Percentiles rank a stretch among this genome's conserved stretches.
These are phyloP conservation scores for Acanthococcus lagerstroemiae DNA, from an alignment of 2,888 invertebrate genomes.

Conservation along the genomic window DNA sequence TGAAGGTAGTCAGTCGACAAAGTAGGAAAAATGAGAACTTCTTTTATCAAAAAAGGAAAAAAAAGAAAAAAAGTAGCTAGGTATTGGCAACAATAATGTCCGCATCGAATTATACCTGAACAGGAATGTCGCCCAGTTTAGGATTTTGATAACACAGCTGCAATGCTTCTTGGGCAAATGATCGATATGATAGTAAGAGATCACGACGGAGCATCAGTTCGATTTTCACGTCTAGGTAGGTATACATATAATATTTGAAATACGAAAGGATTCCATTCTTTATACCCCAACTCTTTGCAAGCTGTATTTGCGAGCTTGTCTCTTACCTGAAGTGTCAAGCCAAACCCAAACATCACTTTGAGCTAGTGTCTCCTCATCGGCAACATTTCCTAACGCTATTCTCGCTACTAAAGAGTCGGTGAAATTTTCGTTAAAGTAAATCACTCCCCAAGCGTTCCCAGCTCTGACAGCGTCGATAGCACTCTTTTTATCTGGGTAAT, in stretches of 20 bases:
- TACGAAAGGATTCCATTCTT: neutral
- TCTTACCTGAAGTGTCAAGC: conserved; percentile 80
- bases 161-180: conserved; percentile 67
- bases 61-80: too few relatives aligned
- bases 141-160: conserved; percentile 69
- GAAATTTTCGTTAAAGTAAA: conserved; percentile 82
- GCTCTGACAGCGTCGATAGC: conserved; percentile 62
- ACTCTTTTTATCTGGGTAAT: conserved; percentile 54
- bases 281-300: neutral
- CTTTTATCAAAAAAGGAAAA: too few relatives aligned
- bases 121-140: conserved; percentile 76
- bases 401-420: conserved; percentile 75
- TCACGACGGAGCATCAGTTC: conserved; percentile 78
- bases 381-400: conserved; percentile 66
- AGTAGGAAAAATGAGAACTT: neutral
- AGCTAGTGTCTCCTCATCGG: conserved; percentile 75
- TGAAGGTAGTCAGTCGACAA: too few relatives aligned
- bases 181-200: conserved; percentile 73
- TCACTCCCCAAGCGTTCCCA: conserved; percentile 79
- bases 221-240: conserved; percentile 87
- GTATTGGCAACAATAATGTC: neutral
- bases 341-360: conserved; percentile 80
- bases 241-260: conserved; percentile 45
- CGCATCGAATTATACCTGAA: conserved; percentile 43
- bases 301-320: too few relatives aligned